phyloP scores from a whole-genome alignment of 2,797 vertebrate genomes.

The Discoglossus pictus region DNA sequence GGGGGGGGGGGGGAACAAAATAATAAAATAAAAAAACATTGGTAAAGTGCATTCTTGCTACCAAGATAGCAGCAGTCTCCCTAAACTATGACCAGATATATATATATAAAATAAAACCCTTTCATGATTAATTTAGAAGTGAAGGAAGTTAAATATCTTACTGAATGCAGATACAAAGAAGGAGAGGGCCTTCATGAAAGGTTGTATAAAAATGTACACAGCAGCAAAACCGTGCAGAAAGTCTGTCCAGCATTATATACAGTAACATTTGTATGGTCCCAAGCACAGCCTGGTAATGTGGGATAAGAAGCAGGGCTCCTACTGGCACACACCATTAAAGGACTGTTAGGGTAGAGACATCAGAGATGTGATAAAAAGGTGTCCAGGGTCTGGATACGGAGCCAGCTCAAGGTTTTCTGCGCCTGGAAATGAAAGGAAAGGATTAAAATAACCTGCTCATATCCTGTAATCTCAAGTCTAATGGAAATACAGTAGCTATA shows the following conservation, averaged over 20 bases:
- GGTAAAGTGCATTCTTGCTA: conserved; percentile 71
- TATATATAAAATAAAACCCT: conserved; percentile 50
- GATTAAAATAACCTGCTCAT: too few species aligned
- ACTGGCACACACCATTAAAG: conserved; percentile 19
- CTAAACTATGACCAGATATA: conserved; percentile 40
- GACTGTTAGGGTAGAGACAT: conserved; percentile 18
- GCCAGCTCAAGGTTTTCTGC: conserved; percentile 83
- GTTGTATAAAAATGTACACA: conserved; percentile 28
- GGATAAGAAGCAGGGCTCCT: not conserved
- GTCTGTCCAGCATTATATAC: conserved; percentile 18
- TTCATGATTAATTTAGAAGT: conserved; percentile 38
- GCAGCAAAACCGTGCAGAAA: conserved; percentile 5
- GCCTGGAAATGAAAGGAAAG: conserved; percentile 67
- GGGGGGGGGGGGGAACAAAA: too few species aligned
- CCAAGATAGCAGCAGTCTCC: conserved; percentile 64
- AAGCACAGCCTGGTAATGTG: conserved; percentile 18
- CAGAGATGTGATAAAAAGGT: not conserved
- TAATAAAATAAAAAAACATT: conserved; percentile 48
- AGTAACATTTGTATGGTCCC: not conserved
- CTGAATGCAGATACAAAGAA: conserved; percentile 9
- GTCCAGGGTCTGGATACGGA: rapidly evolving
- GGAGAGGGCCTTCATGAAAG: conserved; percentile 22
- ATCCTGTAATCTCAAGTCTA: too few species aligned
- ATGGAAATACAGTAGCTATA: too few species aligned
- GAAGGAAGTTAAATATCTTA: conserved; percentile 24